Evolutionary conservation across 2,113 vertebrate genomes (phyloP).

Genomic region (Leptosomus discolor): DNA sequence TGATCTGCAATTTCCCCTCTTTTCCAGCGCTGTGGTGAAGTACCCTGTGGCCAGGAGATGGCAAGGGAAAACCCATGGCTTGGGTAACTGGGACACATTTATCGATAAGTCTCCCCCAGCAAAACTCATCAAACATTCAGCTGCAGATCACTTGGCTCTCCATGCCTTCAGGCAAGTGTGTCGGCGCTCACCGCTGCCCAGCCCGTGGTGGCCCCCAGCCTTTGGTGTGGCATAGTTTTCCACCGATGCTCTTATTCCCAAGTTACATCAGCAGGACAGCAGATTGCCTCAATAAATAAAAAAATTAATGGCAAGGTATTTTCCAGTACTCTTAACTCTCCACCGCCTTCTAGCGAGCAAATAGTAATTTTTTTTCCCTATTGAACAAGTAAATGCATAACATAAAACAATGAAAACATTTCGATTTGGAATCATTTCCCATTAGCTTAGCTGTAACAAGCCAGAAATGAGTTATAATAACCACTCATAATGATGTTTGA

Average conservation of each 20-base stretch:
- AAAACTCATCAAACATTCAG: fast-evolving
- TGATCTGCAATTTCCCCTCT: fast-evolving
- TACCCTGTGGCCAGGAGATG: fast-evolving
- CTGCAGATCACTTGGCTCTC: not conserved
- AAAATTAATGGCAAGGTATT: not conserved
- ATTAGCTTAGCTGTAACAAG: not conserved
- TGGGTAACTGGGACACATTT: not conserved
- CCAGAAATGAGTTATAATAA: not conserved
- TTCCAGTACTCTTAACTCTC: not conserved
- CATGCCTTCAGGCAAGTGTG: fast-evolving
- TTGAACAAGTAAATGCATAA: not conserved
- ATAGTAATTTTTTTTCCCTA: not conserved
- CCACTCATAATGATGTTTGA: not conserved
- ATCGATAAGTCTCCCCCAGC: fast-evolving
- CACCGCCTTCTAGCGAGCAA: not conserved
- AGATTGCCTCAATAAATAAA: not conserved
- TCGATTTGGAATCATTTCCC: not conserved
- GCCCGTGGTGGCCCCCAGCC: fast-evolving
- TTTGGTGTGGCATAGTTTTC: fast-evolving
- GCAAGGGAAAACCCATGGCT: not conserved
- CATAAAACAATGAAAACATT: not conserved
- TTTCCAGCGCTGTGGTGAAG: no score
- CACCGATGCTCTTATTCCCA: fast-evolving
- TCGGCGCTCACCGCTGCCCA: fast-evolving
- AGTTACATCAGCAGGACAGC: not conserved